Conservation (phyloP, 2,797 vertebrate species). For the Halcyon badia region DNA sequence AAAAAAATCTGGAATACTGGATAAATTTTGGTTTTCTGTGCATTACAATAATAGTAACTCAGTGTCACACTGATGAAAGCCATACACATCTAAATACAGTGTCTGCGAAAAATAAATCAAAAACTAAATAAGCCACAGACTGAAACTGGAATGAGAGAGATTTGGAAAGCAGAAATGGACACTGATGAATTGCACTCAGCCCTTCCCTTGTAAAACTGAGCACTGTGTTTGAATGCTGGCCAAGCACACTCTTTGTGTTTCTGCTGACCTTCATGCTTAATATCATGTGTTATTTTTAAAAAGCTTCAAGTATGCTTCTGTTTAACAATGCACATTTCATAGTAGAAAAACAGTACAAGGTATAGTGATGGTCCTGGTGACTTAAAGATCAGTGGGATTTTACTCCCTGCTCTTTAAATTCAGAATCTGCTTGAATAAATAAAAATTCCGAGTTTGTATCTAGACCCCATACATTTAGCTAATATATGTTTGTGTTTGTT, state of each 20-base stretch:
- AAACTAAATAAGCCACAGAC: background rate
- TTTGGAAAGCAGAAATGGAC: background rate
- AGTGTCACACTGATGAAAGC: background rate
- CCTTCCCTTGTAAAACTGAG: background rate
- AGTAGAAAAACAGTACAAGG: background rate
- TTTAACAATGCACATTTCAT: background rate
- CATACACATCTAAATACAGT: background rate
- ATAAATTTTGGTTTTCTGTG: slow-evolving; percentile 10
- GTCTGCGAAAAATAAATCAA: slow-evolving; percentile 2
- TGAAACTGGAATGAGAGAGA: background rate
- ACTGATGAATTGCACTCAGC: background rate
- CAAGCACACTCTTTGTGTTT: background rate
- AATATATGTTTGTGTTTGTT: background rate
- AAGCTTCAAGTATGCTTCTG: background rate
- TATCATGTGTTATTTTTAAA: background rate
- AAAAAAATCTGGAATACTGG: slow-evolving; percentile 46
- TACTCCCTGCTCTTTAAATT: background rate
- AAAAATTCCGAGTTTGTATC: background rate
- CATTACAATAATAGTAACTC: background rate
- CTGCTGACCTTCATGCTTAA: background rate
- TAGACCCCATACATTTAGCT: background rate
- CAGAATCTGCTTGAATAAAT: background rate
- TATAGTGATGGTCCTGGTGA: rapidly evolving
- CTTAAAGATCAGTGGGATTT: background rate
- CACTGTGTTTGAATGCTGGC: background rate